Percentiles rank a stretch among this genome's conserved stretches.
Conservation (phyloP, 2,888 invertebrate genomes). For the Sarcophaga rosellei region DNA sequence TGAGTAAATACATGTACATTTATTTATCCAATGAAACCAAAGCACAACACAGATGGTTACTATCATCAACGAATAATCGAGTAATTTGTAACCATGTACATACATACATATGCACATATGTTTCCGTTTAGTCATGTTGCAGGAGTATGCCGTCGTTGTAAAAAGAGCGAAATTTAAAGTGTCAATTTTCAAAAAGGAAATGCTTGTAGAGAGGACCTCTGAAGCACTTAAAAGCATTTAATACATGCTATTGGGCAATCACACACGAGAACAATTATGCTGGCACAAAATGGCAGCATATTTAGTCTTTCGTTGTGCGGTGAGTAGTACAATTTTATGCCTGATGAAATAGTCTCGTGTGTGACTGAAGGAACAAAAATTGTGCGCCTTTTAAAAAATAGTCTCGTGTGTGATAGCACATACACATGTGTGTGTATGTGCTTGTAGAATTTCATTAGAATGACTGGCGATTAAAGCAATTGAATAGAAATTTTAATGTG, state of each 20-base stretch:
- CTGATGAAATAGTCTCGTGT: no score
- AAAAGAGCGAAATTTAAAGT: not conserved
- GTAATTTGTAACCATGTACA: not conserved
- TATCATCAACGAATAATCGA: not conserved
- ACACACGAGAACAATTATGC: no score
- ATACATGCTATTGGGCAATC: no score
- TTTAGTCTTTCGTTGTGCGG: no score
- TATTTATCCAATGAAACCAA: not conserved
- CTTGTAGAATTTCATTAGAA: not conserved
- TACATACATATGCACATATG: not conserved
- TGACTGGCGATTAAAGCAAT: not conserved
- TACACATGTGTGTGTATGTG: not conserved
- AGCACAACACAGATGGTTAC: not conserved
- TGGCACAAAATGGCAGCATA: no score
- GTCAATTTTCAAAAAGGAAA: not conserved
- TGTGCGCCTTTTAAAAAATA: no score
- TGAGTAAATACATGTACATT: not conserved
- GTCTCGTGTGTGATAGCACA: not conserved
- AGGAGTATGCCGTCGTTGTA: not conserved
- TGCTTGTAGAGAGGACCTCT: not conserved
- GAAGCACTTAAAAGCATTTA: constrained; percentile 7
- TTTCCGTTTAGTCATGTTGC: not conserved
- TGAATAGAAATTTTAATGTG: no score
- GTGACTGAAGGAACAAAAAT: no score
- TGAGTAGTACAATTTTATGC: no score